Evolutionary conservation across 2,113 vertebrate species (phyloP).

Genomic region (Monarcha castaneiventris): DNA sequence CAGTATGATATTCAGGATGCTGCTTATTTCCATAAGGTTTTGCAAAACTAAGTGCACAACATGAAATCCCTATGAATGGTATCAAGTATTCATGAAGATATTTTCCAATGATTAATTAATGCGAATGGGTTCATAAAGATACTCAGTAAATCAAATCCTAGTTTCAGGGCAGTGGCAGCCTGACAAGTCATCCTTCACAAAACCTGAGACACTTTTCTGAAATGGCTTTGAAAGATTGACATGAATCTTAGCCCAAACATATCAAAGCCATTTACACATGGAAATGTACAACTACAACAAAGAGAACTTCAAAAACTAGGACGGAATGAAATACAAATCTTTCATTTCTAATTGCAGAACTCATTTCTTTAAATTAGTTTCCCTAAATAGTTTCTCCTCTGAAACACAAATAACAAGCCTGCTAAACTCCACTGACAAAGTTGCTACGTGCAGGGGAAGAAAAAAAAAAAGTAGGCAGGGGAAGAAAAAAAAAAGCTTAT

Average conservation of each 20-base stretch:
- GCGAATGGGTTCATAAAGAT: not conserved
- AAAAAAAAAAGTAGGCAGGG: not conserved
- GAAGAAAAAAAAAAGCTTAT: not conserved
- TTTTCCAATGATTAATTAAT: not conserved
- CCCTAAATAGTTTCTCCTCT: not conserved
- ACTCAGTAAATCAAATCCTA: not conserved
- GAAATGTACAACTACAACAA: not conserved
- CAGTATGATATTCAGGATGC: not conserved
- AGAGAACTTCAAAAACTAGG: not conserved
- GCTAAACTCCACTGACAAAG: not conserved
- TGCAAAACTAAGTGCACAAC: not conserved
- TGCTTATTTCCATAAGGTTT: not conserved
- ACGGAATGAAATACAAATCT: not conserved
- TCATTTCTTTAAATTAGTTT: not conserved
- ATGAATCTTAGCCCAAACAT: not conserved
- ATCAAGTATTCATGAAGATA: not conserved
- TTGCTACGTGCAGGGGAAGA: not conserved
- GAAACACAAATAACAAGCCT: not conserved
- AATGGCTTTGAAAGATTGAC: not conserved
- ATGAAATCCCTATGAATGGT: not conserved
- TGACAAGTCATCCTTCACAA: not conserved
- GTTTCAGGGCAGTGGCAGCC: not conserved
- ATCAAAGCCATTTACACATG: constrained; percentile 8
- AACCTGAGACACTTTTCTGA: not conserved
- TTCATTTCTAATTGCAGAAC: not conserved